A percentile compares a stretch with the other conserved stretches of the same genome.
phyloP scores from a whole-genome alignment of 2,113 vertebrate species.

The Coturnix japonica region DNA sequence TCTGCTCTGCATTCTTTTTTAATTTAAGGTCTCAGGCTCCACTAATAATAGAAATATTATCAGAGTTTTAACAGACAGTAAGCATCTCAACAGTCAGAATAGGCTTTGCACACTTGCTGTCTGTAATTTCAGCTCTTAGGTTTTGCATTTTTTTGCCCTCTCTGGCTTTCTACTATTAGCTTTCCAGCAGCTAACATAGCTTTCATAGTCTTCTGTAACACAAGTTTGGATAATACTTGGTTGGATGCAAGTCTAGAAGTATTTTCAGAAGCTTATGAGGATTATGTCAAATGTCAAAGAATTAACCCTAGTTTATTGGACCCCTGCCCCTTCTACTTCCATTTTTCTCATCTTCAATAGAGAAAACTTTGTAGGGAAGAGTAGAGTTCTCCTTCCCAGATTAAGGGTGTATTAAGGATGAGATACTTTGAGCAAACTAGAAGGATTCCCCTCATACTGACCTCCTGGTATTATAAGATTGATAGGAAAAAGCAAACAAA shows the following conservation, averaged over 20 bases:
- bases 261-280: background rate
- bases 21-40: background rate
- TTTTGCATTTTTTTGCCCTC: background rate
- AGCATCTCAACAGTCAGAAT: background rate
- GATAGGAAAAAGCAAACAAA: background rate
- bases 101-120: background rate
- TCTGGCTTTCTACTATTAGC: background rate
- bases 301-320: background rate
- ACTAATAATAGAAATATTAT: background rate
- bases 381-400: accelerated
- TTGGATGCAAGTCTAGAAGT: background rate
- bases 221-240: background rate
- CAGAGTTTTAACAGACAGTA: background rate
- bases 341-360: background rate
- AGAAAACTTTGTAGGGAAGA: background rate
- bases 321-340: background rate
- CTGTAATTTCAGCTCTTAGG: background rate
- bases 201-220: background rate
- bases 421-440: background rate
- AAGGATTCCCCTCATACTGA: background rate
- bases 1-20: background rate
- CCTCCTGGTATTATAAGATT: background rate
- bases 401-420: background rate
- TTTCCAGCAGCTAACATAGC: background rate
- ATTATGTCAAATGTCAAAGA: background rate